These are phyloP conservation scores for Aspidoscelis tigris DNA, from an alignment of 2,113 vertebrate genomes.

Conservation along the genomic window DNA sequence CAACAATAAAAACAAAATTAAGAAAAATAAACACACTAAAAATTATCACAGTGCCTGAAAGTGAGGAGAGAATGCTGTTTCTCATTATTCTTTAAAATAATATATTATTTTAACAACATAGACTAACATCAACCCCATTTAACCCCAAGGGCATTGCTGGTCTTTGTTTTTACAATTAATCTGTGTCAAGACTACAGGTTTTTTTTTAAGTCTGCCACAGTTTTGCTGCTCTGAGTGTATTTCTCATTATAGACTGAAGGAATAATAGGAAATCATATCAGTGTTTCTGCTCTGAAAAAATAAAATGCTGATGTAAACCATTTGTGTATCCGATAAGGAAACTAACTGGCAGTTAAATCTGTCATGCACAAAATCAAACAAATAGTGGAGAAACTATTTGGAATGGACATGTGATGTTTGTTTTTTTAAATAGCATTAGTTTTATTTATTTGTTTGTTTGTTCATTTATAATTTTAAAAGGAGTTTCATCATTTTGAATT, in stretches of 20 bases:
- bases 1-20: no score
- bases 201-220: constrained; percentile 47
- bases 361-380: neutral
- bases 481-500: no score
- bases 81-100: constrained; percentile 26
- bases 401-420: neutral
- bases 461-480: no score
- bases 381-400: neutral
- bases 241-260: constrained; percentile 61
- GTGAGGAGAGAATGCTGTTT: no score
- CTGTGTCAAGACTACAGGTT: constrained; percentile 20
- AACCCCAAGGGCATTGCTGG: constrained; percentile 55
- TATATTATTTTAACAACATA: constrained; percentile 56
- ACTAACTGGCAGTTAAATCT: neutral
- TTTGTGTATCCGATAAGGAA: constrained; percentile 22
- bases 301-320: constrained; percentile 46
- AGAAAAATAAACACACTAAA: no score
- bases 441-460: no score
- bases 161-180: constrained; percentile 60
- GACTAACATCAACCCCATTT: constrained; percentile 57
- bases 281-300: constrained; percentile 34
- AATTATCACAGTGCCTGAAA: no score
- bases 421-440: no score
- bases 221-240: constrained; percentile 56
- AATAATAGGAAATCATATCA: constrained; percentile 18